Base-by-base conservation (phyloP, 2,888 invertebrate species). In the Autographa gamma region DNA sequence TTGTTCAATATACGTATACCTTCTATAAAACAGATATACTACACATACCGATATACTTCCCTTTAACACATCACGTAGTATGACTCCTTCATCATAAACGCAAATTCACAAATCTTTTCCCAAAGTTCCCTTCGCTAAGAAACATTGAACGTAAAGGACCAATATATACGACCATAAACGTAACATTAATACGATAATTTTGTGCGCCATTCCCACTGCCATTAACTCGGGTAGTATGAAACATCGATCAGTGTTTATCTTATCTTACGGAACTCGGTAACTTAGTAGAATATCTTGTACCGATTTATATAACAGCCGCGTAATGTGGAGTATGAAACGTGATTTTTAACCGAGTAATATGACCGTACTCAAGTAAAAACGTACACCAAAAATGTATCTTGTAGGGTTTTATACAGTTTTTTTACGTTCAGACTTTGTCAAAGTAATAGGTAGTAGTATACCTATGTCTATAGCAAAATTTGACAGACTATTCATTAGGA, bases 181-280 rank as follows among this genome's bases (percentile, higher is more conserved):
- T 66, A 69, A 56, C 31, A 63, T 72, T 56, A 69, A 68, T 63
- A 76, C 70, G 60, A 72, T 70, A 72, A 80, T 69, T 76, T 80
- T 65, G 56, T 31, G 38, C 67, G 60, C 60, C 64, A 67, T 25
- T 66, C 38, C 11, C 66, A 66, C 60, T 25, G 61, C 11, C 67
- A 60, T 72, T 76, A 25, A 69, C 60, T 67, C 60, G 66, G 32
- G 54, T 58, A 52, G 58, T 58, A 63, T 31, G 60, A 43, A 63
- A 63, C 63, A 78, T 78, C 66, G 52, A 76, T 79, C 69, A 80
- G 58, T 66, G 66, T 76, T 64, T 80, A 76, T 80, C 76, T 71
- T 76, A 75, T 79, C 77, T 66, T 31, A 19, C 18, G 31, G 18
- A 54, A 63, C 60, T 66, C 56, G 34, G 48, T 43, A 43, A 63